A percentile compares a stretch with the other conserved stretches of the same genome.
These are phyloP conservation scores for Hiodon alosoides DNA, from an alignment of 2,113 vertebrate species.

Conservation along the genomic window DNA sequence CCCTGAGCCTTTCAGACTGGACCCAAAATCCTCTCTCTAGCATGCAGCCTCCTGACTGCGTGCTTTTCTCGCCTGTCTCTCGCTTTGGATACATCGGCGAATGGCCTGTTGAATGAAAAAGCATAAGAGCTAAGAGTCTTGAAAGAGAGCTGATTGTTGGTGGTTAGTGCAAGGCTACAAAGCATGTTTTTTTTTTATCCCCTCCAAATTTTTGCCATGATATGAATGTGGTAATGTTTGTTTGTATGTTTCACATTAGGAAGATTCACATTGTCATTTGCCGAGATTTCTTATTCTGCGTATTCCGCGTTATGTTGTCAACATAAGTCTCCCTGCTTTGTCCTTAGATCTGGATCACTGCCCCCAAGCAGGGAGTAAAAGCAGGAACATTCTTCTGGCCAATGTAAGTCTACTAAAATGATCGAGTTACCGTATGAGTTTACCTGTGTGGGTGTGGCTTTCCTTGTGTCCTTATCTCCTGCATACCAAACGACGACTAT, in stretches of 20 bases:
- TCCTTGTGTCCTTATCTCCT: not conserved
- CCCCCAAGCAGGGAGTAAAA: slow-evolving; percentile 88
- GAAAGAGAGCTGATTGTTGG: too few relatives aligned
- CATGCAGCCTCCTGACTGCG: not conserved
- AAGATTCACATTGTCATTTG: too few relatives aligned
- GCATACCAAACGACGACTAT: too few relatives aligned
- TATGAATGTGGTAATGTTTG: not conserved
- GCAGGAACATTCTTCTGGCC: slow-evolving; percentile 97
- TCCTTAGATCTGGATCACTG: slow-evolving; percentile 90
- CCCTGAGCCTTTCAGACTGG: not conserved
- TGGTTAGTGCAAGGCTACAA: too few relatives aligned
- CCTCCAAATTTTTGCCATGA: not conserved
- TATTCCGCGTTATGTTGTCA: not conserved
- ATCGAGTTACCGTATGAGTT: not conserved
- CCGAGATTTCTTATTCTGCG: too few relatives aligned
- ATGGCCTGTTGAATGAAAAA: too few relatives aligned
- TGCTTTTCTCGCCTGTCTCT: too few relatives aligned
- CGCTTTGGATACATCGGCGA: too few relatives aligned
- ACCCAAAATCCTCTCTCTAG: not conserved
- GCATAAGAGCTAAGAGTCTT: too few relatives aligned
- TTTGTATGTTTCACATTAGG: too few relatives aligned
- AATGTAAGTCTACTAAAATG: slow-evolving; percentile 69
- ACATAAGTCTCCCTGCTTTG: not conserved
- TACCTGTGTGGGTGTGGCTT: not conserved
- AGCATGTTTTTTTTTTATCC: too few relatives aligned